Evolutionary conservation across 1,140 invertebrate species (phyloP).

Genomic region (Trichoplusia ni): DNA sequence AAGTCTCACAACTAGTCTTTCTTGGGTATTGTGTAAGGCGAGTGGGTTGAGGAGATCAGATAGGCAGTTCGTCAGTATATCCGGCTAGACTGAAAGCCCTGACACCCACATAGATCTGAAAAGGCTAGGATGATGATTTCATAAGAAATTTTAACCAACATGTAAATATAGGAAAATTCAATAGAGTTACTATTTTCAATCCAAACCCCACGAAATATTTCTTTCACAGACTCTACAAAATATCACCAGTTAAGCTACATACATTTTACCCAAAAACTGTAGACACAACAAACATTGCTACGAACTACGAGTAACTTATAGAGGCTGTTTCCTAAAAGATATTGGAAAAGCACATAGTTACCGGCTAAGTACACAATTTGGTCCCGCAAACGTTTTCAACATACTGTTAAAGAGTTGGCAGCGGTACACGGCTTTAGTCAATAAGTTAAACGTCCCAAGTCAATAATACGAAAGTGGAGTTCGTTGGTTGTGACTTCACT

Average conservation of each 20-base stretch:
- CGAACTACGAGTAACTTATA: background rate
- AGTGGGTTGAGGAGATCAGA: too few relatives aligned
- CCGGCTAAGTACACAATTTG: conserved; percentile 16
- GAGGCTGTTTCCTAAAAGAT: background rate
- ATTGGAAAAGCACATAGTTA: conserved; percentile 3
- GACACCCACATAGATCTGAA: too few relatives aligned
- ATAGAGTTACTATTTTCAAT: too few relatives aligned
- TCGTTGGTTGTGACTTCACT: background rate
- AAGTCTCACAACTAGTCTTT: too few relatives aligned
- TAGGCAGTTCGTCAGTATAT: too few relatives aligned
- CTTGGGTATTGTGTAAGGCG: too few relatives aligned
- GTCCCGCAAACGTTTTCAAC: conserved; percentile 17
- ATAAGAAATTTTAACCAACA: too few relatives aligned
- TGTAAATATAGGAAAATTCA: too few relatives aligned
- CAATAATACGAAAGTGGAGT: background rate
- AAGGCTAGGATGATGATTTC: too few relatives aligned
- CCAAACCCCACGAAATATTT: too few relatives aligned
- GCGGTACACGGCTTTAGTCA: conserved; percentile 1
- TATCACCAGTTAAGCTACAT: background rate
- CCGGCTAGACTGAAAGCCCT: too few relatives aligned
- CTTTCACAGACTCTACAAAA: background rate
- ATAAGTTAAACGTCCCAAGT: conserved; percentile 13
- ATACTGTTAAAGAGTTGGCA: conserved; percentile 16
- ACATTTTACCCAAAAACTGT: background rate
- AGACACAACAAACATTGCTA: too few relatives aligned